These are phyloP conservation scores for Menidia beryllina DNA, from an alignment of 2,113 vertebrate species.

Conservation along the genomic window DNA sequence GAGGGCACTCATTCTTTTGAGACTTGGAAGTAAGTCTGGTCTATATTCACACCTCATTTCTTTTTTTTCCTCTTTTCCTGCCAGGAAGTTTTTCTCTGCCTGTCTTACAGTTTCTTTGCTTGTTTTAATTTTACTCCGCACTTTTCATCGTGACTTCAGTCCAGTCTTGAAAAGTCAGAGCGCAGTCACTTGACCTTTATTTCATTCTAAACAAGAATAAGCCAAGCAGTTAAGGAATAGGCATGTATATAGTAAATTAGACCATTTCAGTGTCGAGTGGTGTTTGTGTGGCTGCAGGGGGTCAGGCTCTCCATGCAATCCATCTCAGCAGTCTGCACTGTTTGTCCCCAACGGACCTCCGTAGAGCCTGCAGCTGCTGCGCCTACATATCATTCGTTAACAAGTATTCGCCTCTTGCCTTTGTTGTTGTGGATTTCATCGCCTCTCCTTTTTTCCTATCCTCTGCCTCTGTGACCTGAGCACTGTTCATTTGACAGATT, in stretches of 20 bases:
- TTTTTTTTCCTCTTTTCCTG: slow-evolving; percentile 16
- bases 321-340: slow-evolving; percentile 77
- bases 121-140: slow-evolving; percentile 11
- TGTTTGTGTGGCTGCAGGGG: slow-evolving; percentile 79
- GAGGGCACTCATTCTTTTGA: slow-evolving; percentile 66
- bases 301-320: slow-evolving; percentile 73
- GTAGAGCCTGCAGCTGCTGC: slow-evolving; percentile 77
- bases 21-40: slow-evolving; percentile 64
- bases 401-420: slow-evolving; percentile 68
- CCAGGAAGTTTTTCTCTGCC: slow-evolving; percentile 30
- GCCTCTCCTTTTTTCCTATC: slow-evolving; percentile 37
- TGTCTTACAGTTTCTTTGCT: slow-evolving; percentile 24
- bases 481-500: slow-evolving; percentile 65
- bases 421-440: slow-evolving; percentile 70
- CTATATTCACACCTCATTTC: slow-evolving; percentile 38
- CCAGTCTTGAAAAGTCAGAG: slow-evolving; percentile 51
- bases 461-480: slow-evolving; percentile 62
- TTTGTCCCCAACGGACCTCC: slow-evolving; percentile 77
- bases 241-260: slow-evolving; percentile 76
- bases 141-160: slow-evolving; percentile 27
- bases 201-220: slow-evolving; percentile 58
- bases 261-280: slow-evolving; percentile 69
- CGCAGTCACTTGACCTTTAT: slow-evolving; percentile 74
- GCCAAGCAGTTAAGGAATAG: slow-evolving; percentile 74
- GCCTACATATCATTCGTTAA: slow-evolving; percentile 82